Base-by-base conservation (phyloP, 1,140 invertebrate species). In the Bemisia tabaci region DNA sequence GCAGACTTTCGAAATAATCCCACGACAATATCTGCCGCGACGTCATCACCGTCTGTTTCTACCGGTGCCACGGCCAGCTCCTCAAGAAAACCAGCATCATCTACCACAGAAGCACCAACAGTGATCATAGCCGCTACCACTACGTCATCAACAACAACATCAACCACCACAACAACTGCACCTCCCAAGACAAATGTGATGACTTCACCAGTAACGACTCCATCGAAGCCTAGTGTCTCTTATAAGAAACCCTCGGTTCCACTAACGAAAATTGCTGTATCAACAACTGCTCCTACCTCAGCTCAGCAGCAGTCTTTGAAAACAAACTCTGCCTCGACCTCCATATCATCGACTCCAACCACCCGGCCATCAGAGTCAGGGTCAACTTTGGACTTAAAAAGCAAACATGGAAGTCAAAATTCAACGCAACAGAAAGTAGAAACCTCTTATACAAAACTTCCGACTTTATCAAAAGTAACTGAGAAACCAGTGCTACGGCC, bases 381-480 rank as follows among this genome's bases (percentile, higher is more conserved):
- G 17, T 48, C 33, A 48, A 48, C 33, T 48, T 17, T 9, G 5
- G 33, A 48, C 5, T 48, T 48, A 9, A 48, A 48, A 17, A 48
- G 5, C 5, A 48, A 48, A 17, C 5, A 5, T 48, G 33, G 33
- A 17, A 17, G 5, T 48, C 17, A 5, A 9, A 48, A 48, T 17
- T 9, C 33, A 5, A 48, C 33, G 33, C 33, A 48, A 59, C 1
- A 59, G 22, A 65, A 39, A n/a, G 65, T 65, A 1, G 62, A 67
- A 59, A 70, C 59, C 33, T 64, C 60, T 24, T 65, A 67, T n/a
- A 69, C 66, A 24, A 68, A 63, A 23, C 65, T 67, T 9, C 70
- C 70, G 12, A 67, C 33, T 48, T 48, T 59, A 59, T 33, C 60
- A 12, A 68, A 68, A 26, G 48, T 58, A 11, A 62, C 69, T 60